These are phyloP conservation scores for Chloroclysta siterata DNA, from an alignment of 2,888 invertebrate species.

Conservation along the genomic window DNA sequence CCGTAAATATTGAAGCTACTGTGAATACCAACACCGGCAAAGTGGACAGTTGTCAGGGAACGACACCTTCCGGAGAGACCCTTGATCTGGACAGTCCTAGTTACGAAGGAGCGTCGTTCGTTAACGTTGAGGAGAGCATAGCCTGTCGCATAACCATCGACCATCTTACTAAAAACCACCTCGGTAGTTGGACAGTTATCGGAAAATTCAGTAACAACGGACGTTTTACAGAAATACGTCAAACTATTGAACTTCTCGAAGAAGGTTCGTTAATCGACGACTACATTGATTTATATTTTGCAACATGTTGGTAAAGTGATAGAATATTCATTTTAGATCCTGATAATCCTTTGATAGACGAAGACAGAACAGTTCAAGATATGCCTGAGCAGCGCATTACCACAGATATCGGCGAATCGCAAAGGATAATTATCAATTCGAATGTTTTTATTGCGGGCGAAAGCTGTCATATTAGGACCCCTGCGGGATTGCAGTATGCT, in stretches of 20 bases:
- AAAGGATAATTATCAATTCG: slow-evolving; percentile 47
- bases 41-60: slow-evolving; percentile 47
- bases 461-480: slow-evolving; percentile 61
- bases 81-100: slow-evolving; percentile 30
- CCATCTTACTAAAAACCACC: slow-evolving; percentile 46
- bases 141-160: slow-evolving; percentile 48
- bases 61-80: slow-evolving; percentile 42
- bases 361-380: slow-evolving; percentile 44
- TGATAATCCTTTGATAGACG: slow-evolving; percentile 46
- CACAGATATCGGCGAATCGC: slow-evolving; percentile 43
- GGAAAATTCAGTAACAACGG: slow-evolving; percentile 54
- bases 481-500: slow-evolving; percentile 53
- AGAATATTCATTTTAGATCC: slow-evolving; percentile 50
- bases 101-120: slow-evolving; percentile 44
- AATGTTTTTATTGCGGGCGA: slow-evolving; percentile 42
- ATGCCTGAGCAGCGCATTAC: slow-evolving; percentile 31
- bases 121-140: slow-evolving; percentile 17
- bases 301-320: background rate
- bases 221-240: slow-evolving; percentile 46
- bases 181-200: slow-evolving; percentile 55
- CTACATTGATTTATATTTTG: background rate
- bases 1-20: slow-evolving; percentile 39
- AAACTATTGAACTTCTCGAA: slow-evolving; percentile 45
- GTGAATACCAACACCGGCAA: slow-evolving; percentile 31
- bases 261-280: slow-evolving; percentile 52